Percentiles rank a stretch among this genome's conserved stretches.
Evolutionary conservation across 1,140 invertebrate species (phyloP).

Genomic region (Augochlora pura): DNA sequence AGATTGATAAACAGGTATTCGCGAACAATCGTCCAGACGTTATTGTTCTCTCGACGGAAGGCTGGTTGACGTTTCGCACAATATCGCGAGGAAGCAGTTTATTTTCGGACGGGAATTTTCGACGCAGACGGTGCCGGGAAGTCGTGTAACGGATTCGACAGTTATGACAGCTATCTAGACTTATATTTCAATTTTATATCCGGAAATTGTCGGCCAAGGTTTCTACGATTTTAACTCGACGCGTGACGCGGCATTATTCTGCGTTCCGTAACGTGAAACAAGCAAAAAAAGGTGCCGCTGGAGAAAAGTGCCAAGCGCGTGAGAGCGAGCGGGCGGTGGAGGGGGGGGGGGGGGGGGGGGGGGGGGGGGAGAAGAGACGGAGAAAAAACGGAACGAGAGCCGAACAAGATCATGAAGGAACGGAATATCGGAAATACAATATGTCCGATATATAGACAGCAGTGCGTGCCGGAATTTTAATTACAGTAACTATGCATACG

Average conservation of each 20-base stretch:
- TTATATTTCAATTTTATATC: constrained; percentile 20
- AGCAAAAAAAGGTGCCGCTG: background rate
- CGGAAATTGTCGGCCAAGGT: constrained; percentile 7
- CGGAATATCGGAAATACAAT: background rate
- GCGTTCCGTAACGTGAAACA: background rate
- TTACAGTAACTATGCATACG: no score
- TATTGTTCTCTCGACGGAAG: background rate
- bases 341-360: no score
- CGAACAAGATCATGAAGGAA: no score
- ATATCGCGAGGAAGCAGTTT: background rate
- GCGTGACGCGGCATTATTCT: background rate
- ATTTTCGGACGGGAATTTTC: background rate
- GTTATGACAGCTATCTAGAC: background rate
- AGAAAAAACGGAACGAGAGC: background rate
- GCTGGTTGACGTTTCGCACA: background rate
- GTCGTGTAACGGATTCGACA: background rate
- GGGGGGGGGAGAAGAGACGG: background rate
- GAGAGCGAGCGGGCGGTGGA: no score
- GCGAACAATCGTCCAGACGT: background rate
- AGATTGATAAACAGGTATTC: background rate
- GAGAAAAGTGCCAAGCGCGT: background rate
- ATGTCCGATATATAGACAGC: no score
- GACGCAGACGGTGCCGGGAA: background rate
- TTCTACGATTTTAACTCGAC: constrained; percentile 14
- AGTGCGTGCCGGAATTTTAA: no score